Percentiles rank a stretch among this genome's conserved stretches.
These are phyloP conservation scores for Choristoneura fumiferana DNA, from an alignment of 1,140 invertebrate genomes.

Conservation along the genomic window DNA sequence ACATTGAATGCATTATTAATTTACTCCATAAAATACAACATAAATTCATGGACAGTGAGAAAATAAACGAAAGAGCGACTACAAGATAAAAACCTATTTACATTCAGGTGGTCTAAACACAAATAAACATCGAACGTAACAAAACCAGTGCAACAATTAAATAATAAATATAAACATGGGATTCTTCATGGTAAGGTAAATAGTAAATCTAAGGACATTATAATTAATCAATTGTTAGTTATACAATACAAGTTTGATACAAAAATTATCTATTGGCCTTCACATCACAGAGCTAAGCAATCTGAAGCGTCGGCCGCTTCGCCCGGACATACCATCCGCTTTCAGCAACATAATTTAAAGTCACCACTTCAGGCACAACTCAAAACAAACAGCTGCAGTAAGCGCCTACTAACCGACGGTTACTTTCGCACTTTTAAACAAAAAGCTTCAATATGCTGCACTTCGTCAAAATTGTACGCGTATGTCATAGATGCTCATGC, in stretches of 20 bases:
- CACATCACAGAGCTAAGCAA: conserved; percentile 73
- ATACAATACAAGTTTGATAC: conserved; percentile 70
- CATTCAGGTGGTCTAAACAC: conserved; percentile 71
- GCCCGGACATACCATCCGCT: conserved; percentile 29
- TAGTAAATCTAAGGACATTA: conserved; percentile 59
- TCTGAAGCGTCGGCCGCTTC: conserved; percentile 43
- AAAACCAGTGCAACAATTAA: conserved; percentile 76
- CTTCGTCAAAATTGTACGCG: conserved; percentile 1
- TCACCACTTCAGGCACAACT: conserved; percentile 8
- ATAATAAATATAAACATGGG: conserved; percentile 74
- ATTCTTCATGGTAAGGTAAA: conserved; percentile 72
- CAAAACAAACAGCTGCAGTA: too few relatives aligned
- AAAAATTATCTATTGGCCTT: conserved; percentile 74
- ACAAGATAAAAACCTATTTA: conserved; percentile 67
- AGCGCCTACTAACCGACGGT: too few relatives aligned
- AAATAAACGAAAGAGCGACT: conserved; percentile 63
- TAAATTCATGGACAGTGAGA: conserved; percentile 67
- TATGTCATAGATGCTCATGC: conserved; percentile 30
- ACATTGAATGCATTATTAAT: conserved; percentile 66
- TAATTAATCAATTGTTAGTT: conserved; percentile 67
- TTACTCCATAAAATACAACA: conserved; percentile 70
- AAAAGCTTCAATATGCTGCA: conserved; percentile 23
- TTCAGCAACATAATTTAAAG: not conserved
- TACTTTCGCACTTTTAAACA: too few relatives aligned
- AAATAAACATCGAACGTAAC: conserved; percentile 75